phyloP scores from a whole-genome alignment of 35 echinoderm and acorn worm genomes.

The Apostichopus japonicus region DNA sequence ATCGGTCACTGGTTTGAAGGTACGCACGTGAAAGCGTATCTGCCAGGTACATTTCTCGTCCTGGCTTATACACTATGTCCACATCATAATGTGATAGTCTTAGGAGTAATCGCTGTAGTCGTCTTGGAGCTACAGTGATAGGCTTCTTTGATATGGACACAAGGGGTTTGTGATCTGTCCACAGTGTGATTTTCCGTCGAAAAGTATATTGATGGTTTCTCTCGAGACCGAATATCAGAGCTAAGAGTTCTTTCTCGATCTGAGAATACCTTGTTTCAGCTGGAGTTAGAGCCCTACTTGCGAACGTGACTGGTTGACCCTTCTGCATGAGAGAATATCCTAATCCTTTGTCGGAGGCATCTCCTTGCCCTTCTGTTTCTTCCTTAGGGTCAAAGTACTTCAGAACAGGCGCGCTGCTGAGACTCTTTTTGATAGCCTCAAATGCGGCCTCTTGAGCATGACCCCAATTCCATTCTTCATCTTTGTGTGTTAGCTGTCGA shows the following conservation, averaged over 20 bases:
- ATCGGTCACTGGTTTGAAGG: slow-evolving; percentile 21
- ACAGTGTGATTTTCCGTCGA: slow-evolving; percentile 57
- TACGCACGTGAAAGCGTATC: slow-evolving; percentile 68
- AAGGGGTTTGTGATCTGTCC: slow-evolving; percentile 74
- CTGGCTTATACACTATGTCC: slow-evolving; percentile 66
- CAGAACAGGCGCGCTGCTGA: slow-evolving; percentile 54
- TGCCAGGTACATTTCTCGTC: slow-evolving; percentile 61
- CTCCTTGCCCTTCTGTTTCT: slow-evolving; percentile 64
- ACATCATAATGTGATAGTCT: slow-evolving; percentile 67
- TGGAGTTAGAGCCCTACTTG: slow-evolving; percentile 63
- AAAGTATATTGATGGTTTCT: slow-evolving; percentile 69
- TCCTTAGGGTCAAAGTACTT: slow-evolving; percentile 59
- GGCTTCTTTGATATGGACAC: slow-evolving; percentile 63
- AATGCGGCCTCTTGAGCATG: slow-evolving; percentile 39
- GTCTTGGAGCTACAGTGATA: slow-evolving; percentile 56
- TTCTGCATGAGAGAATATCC: slow-evolving; percentile 64
- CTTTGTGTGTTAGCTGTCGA: slow-evolving; percentile 51
- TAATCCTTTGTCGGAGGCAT: slow-evolving; percentile 47
- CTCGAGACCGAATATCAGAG: slow-evolving; percentile 69
- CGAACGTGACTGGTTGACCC: slow-evolving; percentile 66
- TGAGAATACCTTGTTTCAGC: slow-evolving; percentile 68
- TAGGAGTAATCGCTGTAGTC: slow-evolving; percentile 65
- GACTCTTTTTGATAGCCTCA: slow-evolving; percentile 28
- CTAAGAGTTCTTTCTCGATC: slow-evolving; percentile 75
- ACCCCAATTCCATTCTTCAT: slow-evolving; percentile 53